Evolutionary conservation across 2,888 invertebrate genomes (phyloP).

Genomic region (Ariolimax columbianus): DNA sequence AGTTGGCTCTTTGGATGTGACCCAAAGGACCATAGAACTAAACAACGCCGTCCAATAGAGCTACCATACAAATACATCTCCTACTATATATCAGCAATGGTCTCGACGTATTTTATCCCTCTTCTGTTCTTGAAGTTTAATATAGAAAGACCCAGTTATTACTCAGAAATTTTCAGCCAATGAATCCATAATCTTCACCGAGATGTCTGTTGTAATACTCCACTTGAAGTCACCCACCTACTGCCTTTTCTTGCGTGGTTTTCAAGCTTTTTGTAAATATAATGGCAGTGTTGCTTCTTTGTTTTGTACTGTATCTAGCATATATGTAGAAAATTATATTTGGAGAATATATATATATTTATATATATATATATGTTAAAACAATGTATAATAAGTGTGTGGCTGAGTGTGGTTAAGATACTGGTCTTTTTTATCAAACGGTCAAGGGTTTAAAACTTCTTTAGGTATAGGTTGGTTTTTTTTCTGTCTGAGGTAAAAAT

Average conservation of each 20-base stretch:
- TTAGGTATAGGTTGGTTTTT: no score
- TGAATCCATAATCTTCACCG: not conserved
- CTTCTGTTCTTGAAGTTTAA: slow-evolving; percentile 86
- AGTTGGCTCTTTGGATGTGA: slow-evolving; percentile 86
- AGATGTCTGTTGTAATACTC: no score
- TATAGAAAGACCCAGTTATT: slow-evolving; percentile 90
- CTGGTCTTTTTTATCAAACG: no score
- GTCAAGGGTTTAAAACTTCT: no score
- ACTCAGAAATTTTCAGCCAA: slow-evolving; percentile 86
- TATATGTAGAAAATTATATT: not conserved
- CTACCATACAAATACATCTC: slow-evolving; percentile 90
- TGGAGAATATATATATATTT: not conserved
- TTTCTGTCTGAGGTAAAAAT: no score
- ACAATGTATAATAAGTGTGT: no score
- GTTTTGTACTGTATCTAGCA: not conserved
- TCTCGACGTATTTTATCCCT: slow-evolving; percentile 87
- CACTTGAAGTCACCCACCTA: not conserved
- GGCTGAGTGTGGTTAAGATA: no score
- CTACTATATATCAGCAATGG: slow-evolving; percentile 89
- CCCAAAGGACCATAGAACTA: slow-evolving; percentile 82
- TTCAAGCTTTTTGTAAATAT: slow-evolving; percentile 5
- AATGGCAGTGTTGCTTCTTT: not conserved
- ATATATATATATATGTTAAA: no score
- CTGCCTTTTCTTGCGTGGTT: slow-evolving; percentile 11
- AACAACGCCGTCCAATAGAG: slow-evolving; percentile 84